A percentile compares a stretch with the other conserved stretches of the same genome.
phyloP scores from a whole-genome alignment of 2,888 invertebrate species.

The Drosophila colorata region DNA sequence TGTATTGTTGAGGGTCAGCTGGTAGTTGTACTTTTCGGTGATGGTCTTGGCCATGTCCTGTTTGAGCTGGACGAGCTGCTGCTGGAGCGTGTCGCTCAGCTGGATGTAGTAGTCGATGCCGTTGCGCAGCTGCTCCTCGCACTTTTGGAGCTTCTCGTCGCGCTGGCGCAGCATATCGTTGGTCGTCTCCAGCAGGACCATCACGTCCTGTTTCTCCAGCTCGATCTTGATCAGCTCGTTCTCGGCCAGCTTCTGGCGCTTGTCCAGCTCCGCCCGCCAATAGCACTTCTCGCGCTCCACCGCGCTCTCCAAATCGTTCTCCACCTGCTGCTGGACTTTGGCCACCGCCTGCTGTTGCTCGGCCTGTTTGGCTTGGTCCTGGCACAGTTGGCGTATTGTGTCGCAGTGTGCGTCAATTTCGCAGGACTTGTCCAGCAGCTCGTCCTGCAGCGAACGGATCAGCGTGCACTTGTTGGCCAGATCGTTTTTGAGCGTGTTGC shows the following conservation, averaged over 20 bases:
- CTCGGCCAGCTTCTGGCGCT: conserved; percentile 87
- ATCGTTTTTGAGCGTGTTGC: conserved; percentile 82
- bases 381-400: conserved; percentile 81
- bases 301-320: conserved; percentile 84
- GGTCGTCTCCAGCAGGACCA: conserved; percentile 84
- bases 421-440: conserved; percentile 83
- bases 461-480: conserved; percentile 83
- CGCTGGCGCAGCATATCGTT: conserved; percentile 85
- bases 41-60: conserved; percentile 84
- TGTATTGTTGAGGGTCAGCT: conserved; percentile 84
- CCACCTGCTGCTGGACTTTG: conserved; percentile 82
- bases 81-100: conserved; percentile 83
- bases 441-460: conserved; percentile 83
- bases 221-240: conserved; percentile 86
- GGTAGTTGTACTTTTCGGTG: conserved; percentile 85
- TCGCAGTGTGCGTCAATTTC: conserved; percentile 84
- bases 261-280: conserved; percentile 86
- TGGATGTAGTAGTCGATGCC: conserved; percentile 84
- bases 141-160: conserved; percentile 84
- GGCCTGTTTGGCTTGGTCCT: conserved; percentile 79
- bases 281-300: conserved; percentile 85
- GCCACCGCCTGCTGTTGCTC: conserved; percentile 84
- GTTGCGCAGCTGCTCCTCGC: conserved; percentile 83
- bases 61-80: conserved; percentile 84
- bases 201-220: conserved; percentile 86